Evolutionary conservation across 1,140 invertebrate species (phyloP).

Genomic region (Bombyx mandarina): DNA sequence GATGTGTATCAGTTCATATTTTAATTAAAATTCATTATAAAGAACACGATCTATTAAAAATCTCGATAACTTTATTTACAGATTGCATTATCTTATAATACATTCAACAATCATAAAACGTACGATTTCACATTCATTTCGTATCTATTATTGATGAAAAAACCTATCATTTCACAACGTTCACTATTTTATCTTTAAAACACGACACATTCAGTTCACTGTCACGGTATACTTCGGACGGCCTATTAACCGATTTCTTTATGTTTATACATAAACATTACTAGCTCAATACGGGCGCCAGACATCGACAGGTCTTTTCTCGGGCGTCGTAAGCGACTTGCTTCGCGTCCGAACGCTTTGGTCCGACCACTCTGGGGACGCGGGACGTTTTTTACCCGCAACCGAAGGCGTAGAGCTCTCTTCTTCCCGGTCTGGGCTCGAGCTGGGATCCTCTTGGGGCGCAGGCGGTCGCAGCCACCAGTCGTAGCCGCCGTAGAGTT

Average conservation of each 20-base stretch:
- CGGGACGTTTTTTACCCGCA: constrained; percentile 58
- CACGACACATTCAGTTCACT: constrained; percentile 19
- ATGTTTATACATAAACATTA: background rate
- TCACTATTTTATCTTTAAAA: constrained; percentile 47
- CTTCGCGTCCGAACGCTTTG: constrained; percentile 58
- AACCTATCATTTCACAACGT: constrained; percentile 50
- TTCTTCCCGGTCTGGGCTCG: constrained; percentile 57
- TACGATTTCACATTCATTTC: constrained; percentile 60
- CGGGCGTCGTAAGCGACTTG: constrained; percentile 56
- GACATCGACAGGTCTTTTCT: constrained; percentile 68
- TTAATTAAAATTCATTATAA: background rate
- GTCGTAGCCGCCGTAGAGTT: constrained; percentile 77
- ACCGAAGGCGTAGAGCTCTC: constrained; percentile 55
- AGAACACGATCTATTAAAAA: constrained; percentile 33
- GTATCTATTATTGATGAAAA: constrained; percentile 57
- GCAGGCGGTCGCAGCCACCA: constrained; percentile 73
- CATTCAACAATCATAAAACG: constrained; percentile 66
- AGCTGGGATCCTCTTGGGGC: constrained; percentile 56
- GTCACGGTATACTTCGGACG: constrained; percentile 27
- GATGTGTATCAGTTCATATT: background rate
- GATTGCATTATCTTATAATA: constrained; percentile 65
- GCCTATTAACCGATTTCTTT: constrained; percentile 19
- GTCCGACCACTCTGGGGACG: constrained; percentile 56
- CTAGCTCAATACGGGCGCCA: constrained; percentile 73
- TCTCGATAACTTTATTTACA: constrained; percentile 69